Evolutionary conservation across 1,140 invertebrate genomes (phyloP).

Genomic region (Drosophila sproati): DNA sequence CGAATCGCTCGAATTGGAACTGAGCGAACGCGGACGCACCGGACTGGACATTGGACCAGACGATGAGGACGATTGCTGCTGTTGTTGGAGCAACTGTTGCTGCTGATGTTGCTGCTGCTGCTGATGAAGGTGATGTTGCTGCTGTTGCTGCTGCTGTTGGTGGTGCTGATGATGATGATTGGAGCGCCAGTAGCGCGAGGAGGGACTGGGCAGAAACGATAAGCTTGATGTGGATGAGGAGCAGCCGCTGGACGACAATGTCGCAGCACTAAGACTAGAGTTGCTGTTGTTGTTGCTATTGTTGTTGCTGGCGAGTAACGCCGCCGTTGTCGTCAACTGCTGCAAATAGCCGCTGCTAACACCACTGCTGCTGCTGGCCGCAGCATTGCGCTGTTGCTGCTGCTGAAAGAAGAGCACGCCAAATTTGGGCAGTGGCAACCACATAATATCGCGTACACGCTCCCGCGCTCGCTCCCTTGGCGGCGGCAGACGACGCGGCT

Average conservation of each 20-base stretch:
- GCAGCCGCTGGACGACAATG: conserved; percentile 23
- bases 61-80: conserved; percentile 47
- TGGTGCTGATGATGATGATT: conserved; percentile 75
- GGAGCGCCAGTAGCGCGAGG: conserved; percentile 78
- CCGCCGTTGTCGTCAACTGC: conserved; percentile 29
- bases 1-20: conserved; percentile 87
- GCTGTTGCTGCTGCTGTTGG: conserved; percentile 73
- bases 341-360: conserved; percentile 42
- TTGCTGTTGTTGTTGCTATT: conserved; percentile 62
- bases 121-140: conserved; percentile 30
- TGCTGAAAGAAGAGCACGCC: conserved; percentile 89
- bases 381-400: conserved; percentile 75
- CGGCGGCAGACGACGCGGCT: conserved; percentile 90
- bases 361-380: conserved; percentile 19
- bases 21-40: conserved; percentile 87
- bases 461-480: conserved; percentile 86
- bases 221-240: conserved; percentile 47
- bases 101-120: conserved; percentile 72
- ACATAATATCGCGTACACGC: conserved; percentile 89
- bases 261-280: conserved; percentile 78
- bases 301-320: conserved; percentile 23
- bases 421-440: conserved; percentile 93
- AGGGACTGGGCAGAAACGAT: conserved; percentile 70
- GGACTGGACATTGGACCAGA: conserved; percentile 84
- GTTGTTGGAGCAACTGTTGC: conserved; percentile 38